These are phyloP conservation scores for Pachymerium ferrugineum DNA, from an alignment of 2,888 invertebrate species.

Conservation along the genomic window DNA sequence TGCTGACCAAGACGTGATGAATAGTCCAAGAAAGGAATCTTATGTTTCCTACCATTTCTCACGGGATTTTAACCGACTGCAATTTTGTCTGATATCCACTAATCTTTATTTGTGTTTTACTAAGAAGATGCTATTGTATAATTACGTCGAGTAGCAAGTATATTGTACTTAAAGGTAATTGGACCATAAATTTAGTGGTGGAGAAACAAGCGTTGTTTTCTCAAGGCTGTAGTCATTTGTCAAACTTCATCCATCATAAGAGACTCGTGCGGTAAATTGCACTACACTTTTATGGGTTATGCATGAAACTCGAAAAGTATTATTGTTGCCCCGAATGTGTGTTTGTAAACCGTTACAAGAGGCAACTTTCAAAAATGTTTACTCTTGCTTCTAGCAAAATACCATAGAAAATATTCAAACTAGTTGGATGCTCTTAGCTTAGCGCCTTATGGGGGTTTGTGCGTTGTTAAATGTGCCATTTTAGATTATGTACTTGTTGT, in stretches of 20 bases:
- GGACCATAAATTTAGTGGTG: not conserved
- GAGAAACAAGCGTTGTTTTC: not conserved
- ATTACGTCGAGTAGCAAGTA: not conserved
- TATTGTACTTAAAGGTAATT: slow-evolving; percentile 22
- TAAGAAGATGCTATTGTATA: slow-evolving; percentile 2
- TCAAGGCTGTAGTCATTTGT: slow-evolving; percentile 12
- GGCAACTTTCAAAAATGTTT: too few relatives aligned
- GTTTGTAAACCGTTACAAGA: not conserved
- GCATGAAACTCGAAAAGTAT: not conserved
- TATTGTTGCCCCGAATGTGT: too few relatives aligned
- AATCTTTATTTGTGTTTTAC: slow-evolving; percentile 22
- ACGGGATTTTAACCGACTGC: slow-evolving; percentile 6
- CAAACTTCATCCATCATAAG: slow-evolving; percentile 22
- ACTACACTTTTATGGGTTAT: not conserved
- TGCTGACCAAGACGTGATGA: slow-evolving; percentile 21
- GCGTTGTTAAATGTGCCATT: slow-evolving; percentile 6
- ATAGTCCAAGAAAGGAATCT: slow-evolving; percentile 9
- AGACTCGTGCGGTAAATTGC: slow-evolving; percentile 9
- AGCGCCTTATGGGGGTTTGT: not conserved
- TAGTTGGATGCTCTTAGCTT: not conserved
- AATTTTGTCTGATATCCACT: slow-evolving; percentile 11
- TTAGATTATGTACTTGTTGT: slow-evolving; percentile 6
- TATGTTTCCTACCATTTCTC: slow-evolving; percentile 7
- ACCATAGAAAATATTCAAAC: not conserved
- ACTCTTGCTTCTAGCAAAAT: not conserved